Conservation (phyloP, 2,113 vertebrate genomes). For the Halichoeres trimaculatus region DNA sequence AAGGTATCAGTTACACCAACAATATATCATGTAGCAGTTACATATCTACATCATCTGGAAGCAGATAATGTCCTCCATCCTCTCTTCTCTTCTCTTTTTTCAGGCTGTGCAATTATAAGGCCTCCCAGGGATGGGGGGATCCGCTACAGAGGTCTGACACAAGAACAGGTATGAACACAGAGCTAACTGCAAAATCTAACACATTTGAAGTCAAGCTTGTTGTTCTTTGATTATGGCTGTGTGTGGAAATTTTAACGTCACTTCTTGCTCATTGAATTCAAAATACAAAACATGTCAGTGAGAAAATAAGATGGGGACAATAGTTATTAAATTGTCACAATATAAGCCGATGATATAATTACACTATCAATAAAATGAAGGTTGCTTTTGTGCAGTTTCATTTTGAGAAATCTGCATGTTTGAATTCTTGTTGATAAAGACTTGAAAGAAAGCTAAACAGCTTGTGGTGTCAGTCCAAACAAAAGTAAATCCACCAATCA, state of each 20-base stretch:
- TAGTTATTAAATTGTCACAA: neutral
- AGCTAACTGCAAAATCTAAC: neutral
- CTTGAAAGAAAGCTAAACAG: neutral
- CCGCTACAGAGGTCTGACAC: slow-evolving; percentile 94
- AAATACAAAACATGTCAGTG: neutral
- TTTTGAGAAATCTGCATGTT: neutral
- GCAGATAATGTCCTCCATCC: neutral
- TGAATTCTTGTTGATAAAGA: neutral
- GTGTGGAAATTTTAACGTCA: neutral
- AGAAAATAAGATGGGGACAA: neutral
- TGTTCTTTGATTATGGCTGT: neutral
- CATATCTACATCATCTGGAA: slow-evolving; percentile 34
- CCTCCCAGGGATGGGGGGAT: slow-evolving; percentile 95
- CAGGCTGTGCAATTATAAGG: slow-evolving; percentile 93
- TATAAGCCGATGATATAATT: neutral
- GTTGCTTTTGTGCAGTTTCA: neutral
- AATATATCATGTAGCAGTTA: slow-evolving; percentile 34
- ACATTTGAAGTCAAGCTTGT: neutral
- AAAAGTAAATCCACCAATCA: neutral
- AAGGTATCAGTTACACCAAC: slow-evolving; percentile 41
- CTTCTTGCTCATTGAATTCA: neutral
- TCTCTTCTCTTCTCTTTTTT: neutral
- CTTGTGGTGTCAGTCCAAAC: neutral
- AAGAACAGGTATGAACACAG: slow-evolving; percentile 83
- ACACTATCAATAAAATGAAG: neutral